Evolutionary conservation across 2,797 vertebrate genomes (phyloP), one percentile per base, ranked within the genome.

Genomic region (Arvicola amphibius): DNA sequence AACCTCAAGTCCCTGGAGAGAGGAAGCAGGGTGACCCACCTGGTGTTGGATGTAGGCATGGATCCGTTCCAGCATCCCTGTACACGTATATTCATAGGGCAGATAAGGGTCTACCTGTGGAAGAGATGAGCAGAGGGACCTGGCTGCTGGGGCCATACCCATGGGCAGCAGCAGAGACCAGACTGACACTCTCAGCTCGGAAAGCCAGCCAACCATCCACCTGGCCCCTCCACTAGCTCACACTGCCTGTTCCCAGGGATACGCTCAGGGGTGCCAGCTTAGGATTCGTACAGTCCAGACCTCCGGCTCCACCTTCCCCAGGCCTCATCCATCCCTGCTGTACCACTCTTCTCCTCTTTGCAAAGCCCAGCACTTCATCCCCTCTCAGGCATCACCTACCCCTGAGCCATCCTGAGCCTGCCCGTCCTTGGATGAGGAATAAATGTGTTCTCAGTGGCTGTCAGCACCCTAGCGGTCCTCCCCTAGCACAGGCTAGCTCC

Each of bases 41-140:
- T 99, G 99, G 97, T 99, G 98, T 98, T 99, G 99, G 94, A 99
- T 99, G 98, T 99, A 99, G 98, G 99, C 99, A 0, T 99, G 99
- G 19, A 99, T 99, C 89, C 99, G 98, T 98, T 99, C 99, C 98
- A 99, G 98, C 99, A 99, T 99, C 90, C 99, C 99, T 98, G 99
- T 99, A 7, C 99, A 99, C 25, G 99, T 99, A 98, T 99, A 99
- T 98, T 99, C 99, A 0, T 99, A 99, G 97, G 99, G 99, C 98
- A 99, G 98, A 97, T 99, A 99, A 63, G 99, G 99, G 92, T 99
- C 99, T 69, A 99, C 99, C 99, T 99, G 98, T 32, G 90, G 53
- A 74, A 59, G 53, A 86, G 71, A 94, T 0, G 6, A 43, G 43
- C 16, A 77, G 56, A 56, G 86, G 40, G 7, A 6, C 27, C 6